These are phyloP conservation scores for Phoebastria nigripes DNA, from an alignment of 2,797 vertebrate genomes.

Conservation along the genomic window DNA sequence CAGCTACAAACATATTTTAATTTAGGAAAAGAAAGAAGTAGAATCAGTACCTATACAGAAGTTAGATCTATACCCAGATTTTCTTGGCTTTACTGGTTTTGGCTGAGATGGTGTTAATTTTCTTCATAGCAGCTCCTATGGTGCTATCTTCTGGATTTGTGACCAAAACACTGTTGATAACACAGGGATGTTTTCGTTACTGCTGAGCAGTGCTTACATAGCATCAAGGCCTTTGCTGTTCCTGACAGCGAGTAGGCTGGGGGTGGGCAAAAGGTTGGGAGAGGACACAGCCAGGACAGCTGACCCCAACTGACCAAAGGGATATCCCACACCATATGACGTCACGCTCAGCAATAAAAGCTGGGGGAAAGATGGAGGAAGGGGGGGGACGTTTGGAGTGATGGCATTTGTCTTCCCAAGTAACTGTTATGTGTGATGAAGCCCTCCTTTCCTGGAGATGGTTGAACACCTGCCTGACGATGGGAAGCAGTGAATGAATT, in stretches of 20 bases:
- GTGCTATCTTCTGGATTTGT: background rate
- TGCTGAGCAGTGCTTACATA: background rate
- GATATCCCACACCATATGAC: background rate
- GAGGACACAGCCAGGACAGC: background rate
- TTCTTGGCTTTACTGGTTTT: background rate
- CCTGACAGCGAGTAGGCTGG: background rate
- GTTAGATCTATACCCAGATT: background rate
- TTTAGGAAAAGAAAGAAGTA: background rate
- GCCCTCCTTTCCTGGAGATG: background rate
- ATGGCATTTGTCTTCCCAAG: background rate
- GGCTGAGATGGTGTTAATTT: background rate
- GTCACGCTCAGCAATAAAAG: background rate
- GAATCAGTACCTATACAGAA: background rate
- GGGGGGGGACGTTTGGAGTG: rapidly evolving
- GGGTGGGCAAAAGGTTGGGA: background rate
- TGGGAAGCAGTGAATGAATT: background rate
- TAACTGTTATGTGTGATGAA: rapidly evolving
- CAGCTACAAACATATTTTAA: background rate
- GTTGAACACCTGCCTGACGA: background rate
- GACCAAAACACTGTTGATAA: background rate
- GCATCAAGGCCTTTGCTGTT: background rate
- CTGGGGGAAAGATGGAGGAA: background rate
- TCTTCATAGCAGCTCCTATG: background rate
- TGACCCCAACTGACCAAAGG: background rate
- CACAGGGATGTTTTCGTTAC: background rate